Conservation (phyloP, 2,797 vertebrate species). For the Sebastolobus altivelis region DNA sequence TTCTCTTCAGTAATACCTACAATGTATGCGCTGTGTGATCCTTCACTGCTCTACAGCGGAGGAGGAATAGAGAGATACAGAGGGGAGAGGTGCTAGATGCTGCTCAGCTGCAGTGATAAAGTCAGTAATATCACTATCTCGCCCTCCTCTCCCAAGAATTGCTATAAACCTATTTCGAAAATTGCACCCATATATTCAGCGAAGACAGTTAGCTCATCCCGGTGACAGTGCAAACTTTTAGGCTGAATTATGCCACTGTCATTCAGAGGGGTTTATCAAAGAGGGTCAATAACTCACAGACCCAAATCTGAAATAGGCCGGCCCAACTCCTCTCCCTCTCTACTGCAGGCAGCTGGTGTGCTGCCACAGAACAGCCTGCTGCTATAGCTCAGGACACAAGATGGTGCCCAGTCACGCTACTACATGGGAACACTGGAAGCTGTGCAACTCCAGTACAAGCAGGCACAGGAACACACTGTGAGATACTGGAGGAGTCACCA, state of each 20-base stretch:
- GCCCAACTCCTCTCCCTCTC: conserved; percentile 40
- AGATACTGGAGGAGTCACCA: not conserved
- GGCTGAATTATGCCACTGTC: conserved; percentile 86
- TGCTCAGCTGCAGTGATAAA: conserved; percentile 87
- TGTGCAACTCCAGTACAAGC: conserved; percentile 10
- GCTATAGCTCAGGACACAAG: conserved; percentile 73
- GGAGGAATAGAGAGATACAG: conserved; percentile 73
- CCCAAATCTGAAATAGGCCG: conserved; percentile 69
- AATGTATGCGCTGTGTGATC: conserved; percentile 52
- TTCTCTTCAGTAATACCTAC: conserved; percentile 54
- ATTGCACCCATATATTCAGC: conserved; percentile 87
- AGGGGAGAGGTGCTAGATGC: conserved; percentile 74
- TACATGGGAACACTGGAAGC: conserved; percentile 44
- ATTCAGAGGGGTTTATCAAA: conserved; percentile 86
- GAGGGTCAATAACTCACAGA: conserved; percentile 85
- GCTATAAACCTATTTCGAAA: conserved; percentile 90
- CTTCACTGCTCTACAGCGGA: conserved; percentile 57
- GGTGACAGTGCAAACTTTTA: conserved; percentile 88
- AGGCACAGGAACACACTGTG: conserved; percentile 17
- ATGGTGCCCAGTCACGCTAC: conserved; percentile 71
- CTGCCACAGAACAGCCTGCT: conserved; percentile 64
- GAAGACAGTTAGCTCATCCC: conserved; percentile 85
- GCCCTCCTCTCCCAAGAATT: conserved; percentile 86
- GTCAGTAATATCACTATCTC: conserved; percentile 88
- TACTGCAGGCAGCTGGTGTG: conserved; percentile 63